Base-by-base conservation (phyloP, 2,113 vertebrate genomes). In the Chrysochloris asiatica region DNA sequence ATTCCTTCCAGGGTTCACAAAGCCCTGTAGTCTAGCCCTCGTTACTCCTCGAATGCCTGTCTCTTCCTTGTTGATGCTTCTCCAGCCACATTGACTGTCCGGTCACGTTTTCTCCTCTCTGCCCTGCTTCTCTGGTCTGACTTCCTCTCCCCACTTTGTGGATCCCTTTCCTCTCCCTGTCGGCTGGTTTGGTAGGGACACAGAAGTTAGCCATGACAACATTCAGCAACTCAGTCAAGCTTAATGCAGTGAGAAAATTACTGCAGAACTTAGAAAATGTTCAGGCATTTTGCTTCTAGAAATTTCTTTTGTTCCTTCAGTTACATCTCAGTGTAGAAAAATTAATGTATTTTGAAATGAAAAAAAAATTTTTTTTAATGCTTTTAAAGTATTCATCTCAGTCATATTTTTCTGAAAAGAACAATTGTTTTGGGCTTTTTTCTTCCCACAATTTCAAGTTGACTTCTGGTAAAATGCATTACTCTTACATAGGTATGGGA, bases 401-500 rank as follows among this genome's bases (percentile, higher is more conserved):
- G 54, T 69, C 63, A 71, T n/a, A 28, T 16, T 92, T 88, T 91
- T 73, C 86, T 94, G 52, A 56, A 81, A 80, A 80, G 36, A 22
- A 77, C 71, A 36, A 26, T 83, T 91, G 41, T 63, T 95, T 95
- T 83, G 73, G 89, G 86, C 77, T 87, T 19, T 2, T 0, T 7
- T 22, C 28, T 4, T 1, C 43, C 76, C 28, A 1, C 77, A 54
- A 54, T 82, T 96, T 96, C 0, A 0, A 79, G 94, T 91, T 95
- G 78, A 94, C 86, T 93, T 95, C 82, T 52, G 91, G 76, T 91
- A 93, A 16, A 95, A 91, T 86, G 1, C 48, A n/a, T 72, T 81
- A 36, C 67, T 96, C 61, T 94, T 38, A 14, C 87, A 36, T 71
- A 91, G 71, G 85, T 82, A 13, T 72, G 79, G 61, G 89, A 95